Evolutionary conservation across 2,888 invertebrate species (phyloP).

Genomic region (Panorpa germanica): DNA sequence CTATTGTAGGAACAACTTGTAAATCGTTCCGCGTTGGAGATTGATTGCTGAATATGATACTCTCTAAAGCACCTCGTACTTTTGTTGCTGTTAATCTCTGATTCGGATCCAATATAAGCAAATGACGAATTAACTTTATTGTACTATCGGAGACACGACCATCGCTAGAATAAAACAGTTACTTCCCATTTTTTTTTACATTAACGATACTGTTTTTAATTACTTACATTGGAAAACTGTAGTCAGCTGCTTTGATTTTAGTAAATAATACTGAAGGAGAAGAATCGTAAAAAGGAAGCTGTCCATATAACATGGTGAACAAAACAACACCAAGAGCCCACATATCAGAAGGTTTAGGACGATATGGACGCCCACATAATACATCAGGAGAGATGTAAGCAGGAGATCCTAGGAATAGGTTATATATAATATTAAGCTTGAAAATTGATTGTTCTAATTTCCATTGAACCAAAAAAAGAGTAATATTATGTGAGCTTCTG

Average conservation of each 20-base stretch:
- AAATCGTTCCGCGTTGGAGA: no score
- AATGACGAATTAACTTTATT: constrained; percentile 40
- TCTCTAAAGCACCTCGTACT: constrained; percentile 22
- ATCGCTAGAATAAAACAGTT: constrained; percentile 18
- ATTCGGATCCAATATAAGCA: constrained; percentile 47
- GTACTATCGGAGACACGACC: constrained; percentile 41
- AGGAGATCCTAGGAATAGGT: constrained; percentile 33
- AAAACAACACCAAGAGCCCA: constrained; percentile 66
- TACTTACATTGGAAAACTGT: constrained; percentile 50
- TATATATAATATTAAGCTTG: background rate
- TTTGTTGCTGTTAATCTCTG: constrained; percentile 44
- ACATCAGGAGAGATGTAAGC: constrained; percentile 71
- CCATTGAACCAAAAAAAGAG: background rate
- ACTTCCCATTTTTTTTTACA: constrained; percentile 4
- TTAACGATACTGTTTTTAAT: constrained; percentile 6
- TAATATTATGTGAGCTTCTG: constrained; percentile 8
- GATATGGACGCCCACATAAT: constrained; percentile 52
- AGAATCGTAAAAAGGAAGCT: constrained; percentile 65
- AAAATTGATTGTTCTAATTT: background rate
- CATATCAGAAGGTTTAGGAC: constrained; percentile 66
- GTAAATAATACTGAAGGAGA: constrained; percentile 52
- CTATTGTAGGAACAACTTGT: no score
- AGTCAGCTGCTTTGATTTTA: constrained; percentile 56
- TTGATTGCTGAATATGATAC: constrained; percentile 9
- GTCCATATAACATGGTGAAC: constrained; percentile 62